phyloP scores from a whole-genome alignment of 2,888 invertebrate species.

The Leuctra nigra region DNA sequence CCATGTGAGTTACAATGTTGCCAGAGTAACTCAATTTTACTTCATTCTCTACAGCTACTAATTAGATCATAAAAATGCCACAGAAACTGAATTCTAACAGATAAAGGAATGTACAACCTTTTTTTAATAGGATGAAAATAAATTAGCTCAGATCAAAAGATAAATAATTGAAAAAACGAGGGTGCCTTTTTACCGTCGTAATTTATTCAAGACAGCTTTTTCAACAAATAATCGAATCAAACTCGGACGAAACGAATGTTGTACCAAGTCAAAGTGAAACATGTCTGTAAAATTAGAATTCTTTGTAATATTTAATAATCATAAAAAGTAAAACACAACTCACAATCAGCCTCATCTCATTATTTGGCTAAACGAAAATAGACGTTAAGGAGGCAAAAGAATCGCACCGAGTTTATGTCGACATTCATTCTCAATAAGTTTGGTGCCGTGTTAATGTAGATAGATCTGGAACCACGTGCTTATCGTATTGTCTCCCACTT shows the following conservation, averaged over 20 bases:
- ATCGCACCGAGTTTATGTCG: too few species aligned
- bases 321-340: too few species aligned
- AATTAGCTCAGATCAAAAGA: conserved; percentile 12
- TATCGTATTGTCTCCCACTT: conserved; percentile 15
- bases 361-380: too few species aligned
- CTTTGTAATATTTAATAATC: too few species aligned
- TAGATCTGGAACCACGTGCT: conserved; percentile 19
- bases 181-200: conserved; percentile 1
- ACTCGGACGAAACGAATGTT: too few species aligned
- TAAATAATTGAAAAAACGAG: conserved; percentile 6
- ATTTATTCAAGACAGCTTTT: conserved; percentile 6
- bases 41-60: background rate
- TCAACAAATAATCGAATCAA: background rate
- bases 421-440: too few species aligned
- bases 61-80: background rate
- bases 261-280: too few species aligned
- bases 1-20: background rate
- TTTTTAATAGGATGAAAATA: conserved; percentile 8
- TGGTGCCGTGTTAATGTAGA: too few species aligned
- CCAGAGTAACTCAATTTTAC: background rate
- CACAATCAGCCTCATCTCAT: too few species aligned
- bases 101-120: conserved; percentile 4
- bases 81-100: conserved; percentile 9
- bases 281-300: too few species aligned
- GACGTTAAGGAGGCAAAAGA: too few species aligned